Evolutionary conservation across 2,797 vertebrate genomes (phyloP), one percentile per base, ranked within the genome.

Genomic region (Intellagama lesueurii): DNA sequence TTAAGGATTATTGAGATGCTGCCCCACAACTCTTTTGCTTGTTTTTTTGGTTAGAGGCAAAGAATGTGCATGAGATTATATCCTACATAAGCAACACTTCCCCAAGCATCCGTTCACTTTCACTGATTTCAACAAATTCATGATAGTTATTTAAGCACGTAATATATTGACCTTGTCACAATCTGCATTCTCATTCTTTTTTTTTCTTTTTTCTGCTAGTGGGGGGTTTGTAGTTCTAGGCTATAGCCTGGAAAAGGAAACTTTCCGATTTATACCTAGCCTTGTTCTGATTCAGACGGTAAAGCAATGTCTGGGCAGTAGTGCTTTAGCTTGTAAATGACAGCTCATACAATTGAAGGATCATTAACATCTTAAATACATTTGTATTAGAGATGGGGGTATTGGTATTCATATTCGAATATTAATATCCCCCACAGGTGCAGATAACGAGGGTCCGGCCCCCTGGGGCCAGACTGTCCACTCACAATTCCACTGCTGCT

Each of bases 1-100:
- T 94, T 88, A 35, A 47, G 68, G 12, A 7, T 9, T n/a, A 16
- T 64, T 68, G 30, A 81, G 70, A 79, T 64, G 30, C 16, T 64
- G 19, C 60, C 12, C 73, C n/a, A 24, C 1, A 26, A 7, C 19
- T 7, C 52, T 19, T 77, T 47, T 44, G 40, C 44, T 47, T 68
- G 47, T n/a, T 86, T 26, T 86, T 32, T 9, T 28, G 9, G 19
- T 44, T 44, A 30, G 11, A 16, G 19, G 68, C 44, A n/a, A 68
- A 32, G 66, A 24, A 22, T 6, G 40, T 47, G 52, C 84, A 47
- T 78, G 26, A 78, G 24, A 78, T 44, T 5, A 47, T 8, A 78
- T 28, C 44, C 56, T 66, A 86, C 26, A n/a, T 64, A 28, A 75
- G n/a, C 30, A 44, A 60, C 52, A 60, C 16, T 86, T 86, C 73